Evolutionary conservation across 2,797 vertebrate species (phyloP).

Genomic region (Petrocephalus schoutedeni): DNA sequence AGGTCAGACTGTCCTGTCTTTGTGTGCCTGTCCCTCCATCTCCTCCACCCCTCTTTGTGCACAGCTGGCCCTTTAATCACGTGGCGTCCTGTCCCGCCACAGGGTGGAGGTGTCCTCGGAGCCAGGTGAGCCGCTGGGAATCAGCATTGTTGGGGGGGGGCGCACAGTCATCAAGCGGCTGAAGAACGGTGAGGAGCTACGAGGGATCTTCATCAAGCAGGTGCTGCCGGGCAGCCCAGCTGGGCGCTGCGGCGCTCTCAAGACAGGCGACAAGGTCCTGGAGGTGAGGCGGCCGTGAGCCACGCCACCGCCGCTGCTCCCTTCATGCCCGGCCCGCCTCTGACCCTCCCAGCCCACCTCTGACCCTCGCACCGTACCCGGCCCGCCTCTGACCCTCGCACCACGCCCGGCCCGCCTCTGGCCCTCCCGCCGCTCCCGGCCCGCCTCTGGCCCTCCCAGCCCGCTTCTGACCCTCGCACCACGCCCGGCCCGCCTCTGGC

Average conservation of each 20-base stretch:
- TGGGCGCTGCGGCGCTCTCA: slow-evolving; percentile 71
- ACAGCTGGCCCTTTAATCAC: not conserved
- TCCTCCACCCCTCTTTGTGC: not conserved
- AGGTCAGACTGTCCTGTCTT: slow-evolving; percentile 51
- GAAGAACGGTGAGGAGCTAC: slow-evolving; percentile 91
- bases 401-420: too few relatives aligned
- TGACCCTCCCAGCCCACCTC: not conserved
- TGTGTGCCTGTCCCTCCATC: not conserved
- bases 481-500: too few relatives aligned
- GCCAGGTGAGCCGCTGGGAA: slow-evolving; percentile 77
- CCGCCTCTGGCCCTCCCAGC: too few relatives aligned
- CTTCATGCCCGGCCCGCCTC: not conserved
- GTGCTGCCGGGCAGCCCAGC: slow-evolving; percentile 84
- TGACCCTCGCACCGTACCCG: too few relatives aligned
- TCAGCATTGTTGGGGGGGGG: slow-evolving; percentile 89
- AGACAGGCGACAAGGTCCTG: slow-evolving; percentile 96
- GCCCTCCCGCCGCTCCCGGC: not conserved
- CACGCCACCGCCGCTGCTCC: slow-evolving; percentile 20
- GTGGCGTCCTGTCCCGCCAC: not conserved
- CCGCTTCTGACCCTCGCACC: too few relatives aligned
- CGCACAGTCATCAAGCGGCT: slow-evolving; percentile 85
- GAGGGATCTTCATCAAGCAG: slow-evolving; percentile 96
- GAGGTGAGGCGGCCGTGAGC: slow-evolving; percentile 60
- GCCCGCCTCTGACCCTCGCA: too few relatives aligned
- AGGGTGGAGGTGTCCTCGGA: slow-evolving; percentile 87